phyloP scores from a whole-genome alignment of 2,888 invertebrate species.

The Argyresthia goedartella region DNA sequence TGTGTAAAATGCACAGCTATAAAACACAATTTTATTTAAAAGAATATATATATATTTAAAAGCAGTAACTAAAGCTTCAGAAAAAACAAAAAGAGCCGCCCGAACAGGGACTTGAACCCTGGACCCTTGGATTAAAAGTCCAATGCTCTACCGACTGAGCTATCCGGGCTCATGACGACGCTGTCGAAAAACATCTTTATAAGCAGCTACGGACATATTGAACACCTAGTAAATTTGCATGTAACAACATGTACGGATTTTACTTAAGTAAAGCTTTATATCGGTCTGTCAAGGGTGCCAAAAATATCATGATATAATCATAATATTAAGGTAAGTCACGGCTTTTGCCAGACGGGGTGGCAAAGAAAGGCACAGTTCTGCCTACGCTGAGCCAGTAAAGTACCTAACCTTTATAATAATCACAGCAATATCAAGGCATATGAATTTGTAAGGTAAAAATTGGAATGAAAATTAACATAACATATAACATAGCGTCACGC shows the following conservation, averaged over 20 bases:
- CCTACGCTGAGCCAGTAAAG: too few relatives aligned
- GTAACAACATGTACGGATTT: not conserved
- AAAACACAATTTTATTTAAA: too few relatives aligned
- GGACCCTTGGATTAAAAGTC: slow-evolving; percentile 73
- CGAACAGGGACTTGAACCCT: slow-evolving; percentile 74
- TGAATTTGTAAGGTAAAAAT: not conserved
- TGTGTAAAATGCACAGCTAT: too few relatives aligned
- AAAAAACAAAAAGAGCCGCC: slow-evolving; percentile 39
- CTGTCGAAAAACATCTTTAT: slow-evolving; percentile 24
- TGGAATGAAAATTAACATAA: not conserved
- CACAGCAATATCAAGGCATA: not conserved
- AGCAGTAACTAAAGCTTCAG: too few relatives aligned
- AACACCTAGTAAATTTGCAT: not conserved
- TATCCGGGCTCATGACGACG: slow-evolving; percentile 46
- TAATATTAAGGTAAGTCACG: too few relatives aligned
- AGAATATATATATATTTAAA: too few relatives aligned
- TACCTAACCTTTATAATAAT: not conserved
- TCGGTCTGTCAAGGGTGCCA: not conserved
- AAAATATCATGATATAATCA: too few relatives aligned
- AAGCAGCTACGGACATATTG: not conserved
- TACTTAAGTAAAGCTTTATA: not conserved
- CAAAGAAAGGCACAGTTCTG: not conserved
- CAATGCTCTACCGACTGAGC: slow-evolving; percentile 73
- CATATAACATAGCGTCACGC: too few relatives aligned
- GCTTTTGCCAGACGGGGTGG: not conserved